These are phyloP conservation scores for Dendrolimus houi DNA, from an alignment of 2,888 invertebrate genomes.

Conservation along the genomic window DNA sequence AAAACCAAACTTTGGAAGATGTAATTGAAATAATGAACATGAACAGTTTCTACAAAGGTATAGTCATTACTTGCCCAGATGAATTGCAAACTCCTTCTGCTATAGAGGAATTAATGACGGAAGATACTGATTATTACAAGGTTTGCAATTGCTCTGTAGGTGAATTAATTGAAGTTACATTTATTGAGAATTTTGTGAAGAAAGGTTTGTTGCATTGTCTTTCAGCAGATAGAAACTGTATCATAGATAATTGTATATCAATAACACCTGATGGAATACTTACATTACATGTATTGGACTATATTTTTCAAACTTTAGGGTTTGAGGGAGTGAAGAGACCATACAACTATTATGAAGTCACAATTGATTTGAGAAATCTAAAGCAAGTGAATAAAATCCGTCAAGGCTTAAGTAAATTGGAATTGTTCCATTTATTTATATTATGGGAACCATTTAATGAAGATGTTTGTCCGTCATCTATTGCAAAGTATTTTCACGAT, in stretches of 20 bases:
- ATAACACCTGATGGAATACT: slow-evolving; percentile 53
- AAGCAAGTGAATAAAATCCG: slow-evolving; percentile 32
- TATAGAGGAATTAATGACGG: slow-evolving; percentile 38
- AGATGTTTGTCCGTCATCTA: slow-evolving; percentile 54
- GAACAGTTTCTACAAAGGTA: slow-evolving; percentile 55
- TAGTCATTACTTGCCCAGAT: slow-evolving; percentile 56
- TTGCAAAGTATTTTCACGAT: slow-evolving; percentile 59
- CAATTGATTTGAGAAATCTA: slow-evolving; percentile 41
- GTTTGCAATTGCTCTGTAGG: slow-evolving; percentile 35
- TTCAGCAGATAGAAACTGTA: slow-evolving; percentile 41
- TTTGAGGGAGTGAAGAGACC: slow-evolving; percentile 51
- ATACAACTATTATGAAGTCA: slow-evolving; percentile 46
- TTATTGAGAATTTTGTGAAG: slow-evolving; percentile 53
- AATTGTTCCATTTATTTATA: slow-evolving; percentile 40
- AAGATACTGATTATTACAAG: slow-evolving; percentile 56
- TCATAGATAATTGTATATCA: slow-evolving; percentile 49
- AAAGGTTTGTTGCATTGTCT: slow-evolving; percentile 49
- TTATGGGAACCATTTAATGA: slow-evolving; percentile 49
- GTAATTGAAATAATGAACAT: slow-evolving; percentile 30
- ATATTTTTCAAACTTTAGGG: slow-evolving; percentile 56
- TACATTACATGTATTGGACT: slow-evolving; percentile 43
- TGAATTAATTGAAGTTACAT: slow-evolving; percentile 43
- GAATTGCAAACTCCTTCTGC: slow-evolving; percentile 39
- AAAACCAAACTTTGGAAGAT: slow-evolving; percentile 26
- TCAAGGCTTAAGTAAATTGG: slow-evolving; percentile 35